phyloP scores from a whole-genome alignment of 92 coral and sea anemone genomes.

The Siderastrea siderea region DNA sequence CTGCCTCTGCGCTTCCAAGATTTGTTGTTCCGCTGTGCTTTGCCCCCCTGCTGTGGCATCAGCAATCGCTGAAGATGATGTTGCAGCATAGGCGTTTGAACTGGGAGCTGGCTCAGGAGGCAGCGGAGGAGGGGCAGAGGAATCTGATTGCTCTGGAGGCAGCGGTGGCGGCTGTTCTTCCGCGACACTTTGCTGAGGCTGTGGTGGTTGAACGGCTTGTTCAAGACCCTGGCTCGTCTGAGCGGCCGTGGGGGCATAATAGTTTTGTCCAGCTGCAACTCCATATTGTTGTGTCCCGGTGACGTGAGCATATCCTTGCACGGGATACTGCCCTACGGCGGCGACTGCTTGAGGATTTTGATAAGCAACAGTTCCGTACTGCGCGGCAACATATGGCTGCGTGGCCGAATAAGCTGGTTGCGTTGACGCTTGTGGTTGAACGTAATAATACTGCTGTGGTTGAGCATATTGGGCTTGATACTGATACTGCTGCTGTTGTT shows the following conservation, averaged over 20 bases:
- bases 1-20: slow-evolving; percentile 72
- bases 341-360: slow-evolving; percentile 42
- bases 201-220: slow-evolving; percentile 24
- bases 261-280: slow-evolving; percentile 8
- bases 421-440: slow-evolving; percentile 62
- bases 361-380: slow-evolving; percentile 27
- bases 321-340: slow-evolving; percentile 59
- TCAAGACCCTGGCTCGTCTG: slow-evolving; percentile 16
- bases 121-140: slow-evolving; percentile 51
- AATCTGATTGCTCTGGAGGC: slow-evolving; percentile 36
- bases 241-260: not conserved
- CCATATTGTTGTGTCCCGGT: slow-evolving; percentile 25
- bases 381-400: slow-evolving; percentile 28
- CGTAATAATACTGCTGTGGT: slow-evolving; percentile 72
- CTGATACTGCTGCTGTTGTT: slow-evolving; percentile 82
- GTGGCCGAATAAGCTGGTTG: slow-evolving; percentile 52
- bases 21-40: slow-evolving; percentile 29
- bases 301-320: slow-evolving; percentile 38
- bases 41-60: not conserved
- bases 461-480: slow-evolving; percentile 74
- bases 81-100: slow-evolving; percentile 2
- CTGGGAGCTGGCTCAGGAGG: slow-evolving; percentile 61
- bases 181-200: slow-evolving; percentile 4
- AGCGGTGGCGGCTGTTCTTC: slow-evolving; percentile 60
- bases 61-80: slow-evolving; percentile 32